Evolutionary conservation across 2,888 invertebrate genomes (phyloP).

Genomic region (Spisula solida): DNA sequence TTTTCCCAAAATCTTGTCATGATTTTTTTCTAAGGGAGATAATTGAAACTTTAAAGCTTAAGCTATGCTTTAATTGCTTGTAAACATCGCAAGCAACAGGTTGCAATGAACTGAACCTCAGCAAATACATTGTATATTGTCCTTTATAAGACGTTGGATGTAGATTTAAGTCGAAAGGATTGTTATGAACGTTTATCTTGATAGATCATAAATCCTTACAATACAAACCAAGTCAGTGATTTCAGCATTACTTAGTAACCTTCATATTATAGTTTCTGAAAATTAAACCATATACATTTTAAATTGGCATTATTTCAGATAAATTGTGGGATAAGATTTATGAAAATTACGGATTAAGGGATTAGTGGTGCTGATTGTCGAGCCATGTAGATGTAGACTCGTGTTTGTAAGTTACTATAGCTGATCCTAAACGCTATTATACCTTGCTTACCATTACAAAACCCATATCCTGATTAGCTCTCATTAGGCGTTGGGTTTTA

Average conservation of each 20-base stretch:
- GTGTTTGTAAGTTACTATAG: slow-evolving; percentile 40
- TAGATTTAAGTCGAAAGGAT: neutral
- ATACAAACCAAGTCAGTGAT: neutral
- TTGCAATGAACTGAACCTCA: neutral
- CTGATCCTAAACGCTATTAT: slow-evolving; percentile 27
- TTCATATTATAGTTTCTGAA: neutral
- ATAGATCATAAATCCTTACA: neutral
- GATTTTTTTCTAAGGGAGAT: neutral
- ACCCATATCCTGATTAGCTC: slow-evolving; percentile 32
- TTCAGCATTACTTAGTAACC: neutral
- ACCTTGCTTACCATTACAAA: slow-evolving; percentile 4
- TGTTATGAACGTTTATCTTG: neutral
- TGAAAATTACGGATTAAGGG: slow-evolving; percentile 33
- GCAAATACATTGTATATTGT: too few relatives aligned
- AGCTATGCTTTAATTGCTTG: neutral
- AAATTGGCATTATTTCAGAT: slow-evolving; percentile 27
- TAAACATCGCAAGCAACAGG: neutral
- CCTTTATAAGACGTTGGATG: neutral
- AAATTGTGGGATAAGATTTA: slow-evolving; percentile 42
- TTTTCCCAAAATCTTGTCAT: too few relatives aligned
- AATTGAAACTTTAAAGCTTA: neutral
- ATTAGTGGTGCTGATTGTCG: neutral
- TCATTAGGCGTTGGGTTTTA: slow-evolving; percentile 38
- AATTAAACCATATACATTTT: neutral
- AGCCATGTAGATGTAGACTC: neutral